Evolutionary conservation across 2,797 vertebrate species (phyloP).

Genomic region (Oryzias sinensis): DNA sequence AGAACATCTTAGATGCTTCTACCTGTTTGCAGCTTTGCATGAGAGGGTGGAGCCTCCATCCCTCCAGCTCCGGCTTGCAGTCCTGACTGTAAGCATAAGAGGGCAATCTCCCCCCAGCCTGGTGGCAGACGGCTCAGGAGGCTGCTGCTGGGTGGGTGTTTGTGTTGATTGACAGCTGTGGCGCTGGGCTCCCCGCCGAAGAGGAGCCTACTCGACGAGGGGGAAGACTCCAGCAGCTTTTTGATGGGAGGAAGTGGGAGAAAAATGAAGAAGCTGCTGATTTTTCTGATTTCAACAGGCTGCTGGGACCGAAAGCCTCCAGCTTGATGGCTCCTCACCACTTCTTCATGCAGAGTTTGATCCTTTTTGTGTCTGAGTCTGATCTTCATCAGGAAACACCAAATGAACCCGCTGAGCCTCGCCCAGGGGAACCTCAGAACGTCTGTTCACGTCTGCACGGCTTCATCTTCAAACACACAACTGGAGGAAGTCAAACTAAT

Average conservation of each 20-base stretch:
- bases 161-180: constrained; percentile 48
- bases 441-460: not conserved
- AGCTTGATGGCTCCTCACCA: constrained; percentile 28
- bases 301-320: constrained; percentile 45
- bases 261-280: constrained; percentile 14
- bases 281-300: constrained; percentile 37
- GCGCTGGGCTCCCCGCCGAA: constrained; percentile 31
- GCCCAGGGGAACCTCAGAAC: not conserved
- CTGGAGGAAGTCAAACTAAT: too few relatives aligned
- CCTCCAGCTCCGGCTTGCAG: constrained; percentile 22
- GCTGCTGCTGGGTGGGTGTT: constrained; percentile 8
- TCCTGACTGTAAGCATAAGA: constrained; percentile 61
- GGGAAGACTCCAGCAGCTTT: constrained; percentile 33
- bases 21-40: too few relatives aligned
- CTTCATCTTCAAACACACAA: too few relatives aligned
- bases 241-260: constrained; percentile 15
- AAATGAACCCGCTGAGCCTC: constrained; percentile 12
- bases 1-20: too few relatives aligned
- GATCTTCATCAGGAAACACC: constrained; percentile 34
- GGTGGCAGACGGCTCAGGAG: not conserved
- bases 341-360: constrained; percentile 32
- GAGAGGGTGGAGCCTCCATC: not conserved
- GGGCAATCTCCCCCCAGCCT: constrained; percentile 66
- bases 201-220: constrained; percentile 24
- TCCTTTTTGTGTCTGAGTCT: constrained; percentile 22